Evolutionary conservation across 2,888 invertebrate species (phyloP), one percentile per base, ranked within the genome.

Genomic region (Polietes domitor): DNA sequence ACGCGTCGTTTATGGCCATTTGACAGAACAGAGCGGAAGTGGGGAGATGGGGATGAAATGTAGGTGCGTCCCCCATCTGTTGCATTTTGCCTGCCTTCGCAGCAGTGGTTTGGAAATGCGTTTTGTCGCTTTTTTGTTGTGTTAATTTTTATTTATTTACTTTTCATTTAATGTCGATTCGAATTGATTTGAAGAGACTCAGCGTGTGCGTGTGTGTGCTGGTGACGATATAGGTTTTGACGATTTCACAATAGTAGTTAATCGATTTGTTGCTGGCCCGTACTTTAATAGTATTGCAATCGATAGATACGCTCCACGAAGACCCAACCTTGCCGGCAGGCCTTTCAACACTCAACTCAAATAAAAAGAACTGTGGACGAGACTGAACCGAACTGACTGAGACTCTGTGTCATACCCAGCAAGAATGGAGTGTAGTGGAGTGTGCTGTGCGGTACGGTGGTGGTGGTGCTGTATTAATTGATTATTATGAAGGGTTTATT

Each of bases 251-350:
- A 80, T 76, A 28, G 26, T 26, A 24, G 4, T 76, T 71, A 65
- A 76, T 41, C 73, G 73, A 55, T 77, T 80, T 15, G 75, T 61
- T 75, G 70, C 19, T 65, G 10, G 65, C 32, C 55, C 15, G 26
- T 50, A 65, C 41, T 78, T 21, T 53, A 77, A n/a, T n/a, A 55
- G 32, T 58, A 76, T 28, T 73, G 61, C 58, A 75, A 71, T 68
- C 75, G 75, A 75, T 77, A 80, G 74, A 77, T 81, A 84, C 81
- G 83, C 83, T 78, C 75, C 80, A 83, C 41, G 41, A 63, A 78
- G 72, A 61, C 80, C 80, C 83, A 83, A 83, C 80, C 80, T 78
- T 75, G 77, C 53, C 24, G 37, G n/a, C 28, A 61, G 61, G 28
- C 61, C 28, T n/a, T 58, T 24, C 68, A 68, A 68, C 41, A 41